Percentiles rank a stretch among this genome's conserved stretches.
Conservation (phyloP, 2,888 invertebrate species). For the Ethmia dodecea region DNA sequence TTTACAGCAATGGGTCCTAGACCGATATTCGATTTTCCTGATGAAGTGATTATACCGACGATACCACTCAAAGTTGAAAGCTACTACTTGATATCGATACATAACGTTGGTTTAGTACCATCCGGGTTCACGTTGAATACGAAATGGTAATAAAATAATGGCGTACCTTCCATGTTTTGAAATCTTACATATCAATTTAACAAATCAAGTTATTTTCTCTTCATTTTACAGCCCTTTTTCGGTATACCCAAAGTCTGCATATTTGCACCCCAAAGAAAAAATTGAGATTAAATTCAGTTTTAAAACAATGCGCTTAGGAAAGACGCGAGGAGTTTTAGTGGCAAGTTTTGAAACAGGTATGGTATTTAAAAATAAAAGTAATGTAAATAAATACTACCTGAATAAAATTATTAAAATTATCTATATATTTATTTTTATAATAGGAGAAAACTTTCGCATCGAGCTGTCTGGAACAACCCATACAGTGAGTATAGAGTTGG, state of each 20-base stretch:
- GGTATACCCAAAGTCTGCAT: conserved; percentile 68
- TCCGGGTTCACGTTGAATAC: conserved; percentile 51
- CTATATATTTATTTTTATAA: background rate
- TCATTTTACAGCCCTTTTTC: conserved; percentile 65
- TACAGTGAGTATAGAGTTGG: conserved; percentile 65
- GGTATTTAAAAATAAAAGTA: no score
- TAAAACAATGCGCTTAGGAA: conserved; percentile 64
- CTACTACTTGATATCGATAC: conserved; percentile 30
- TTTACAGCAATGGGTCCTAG: conserved; percentile 61
- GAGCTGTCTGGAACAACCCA: conserved; percentile 57
- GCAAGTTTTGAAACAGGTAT: conserved; percentile 60
- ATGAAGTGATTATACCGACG: conserved; percentile 45
- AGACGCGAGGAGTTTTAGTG: conserved; percentile 41
- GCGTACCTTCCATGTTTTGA: background rate
- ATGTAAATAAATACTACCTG: no score
- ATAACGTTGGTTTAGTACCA: conserved; percentile 45
- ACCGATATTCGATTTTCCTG: conserved; percentile 58
- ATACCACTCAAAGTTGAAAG: conserved; percentile 56
- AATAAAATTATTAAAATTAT: no score
- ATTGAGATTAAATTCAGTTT: conserved; percentile 70
- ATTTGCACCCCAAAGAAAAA: conserved; percentile 63
- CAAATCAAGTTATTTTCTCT: no score
- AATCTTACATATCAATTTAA: no score
- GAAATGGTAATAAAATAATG: conserved; percentile 37
- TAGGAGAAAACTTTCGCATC: conserved; percentile 71